These are phyloP conservation scores for Micromys minutus DNA, from an alignment of 2,113 vertebrate species.

Conservation along the genomic window DNA sequence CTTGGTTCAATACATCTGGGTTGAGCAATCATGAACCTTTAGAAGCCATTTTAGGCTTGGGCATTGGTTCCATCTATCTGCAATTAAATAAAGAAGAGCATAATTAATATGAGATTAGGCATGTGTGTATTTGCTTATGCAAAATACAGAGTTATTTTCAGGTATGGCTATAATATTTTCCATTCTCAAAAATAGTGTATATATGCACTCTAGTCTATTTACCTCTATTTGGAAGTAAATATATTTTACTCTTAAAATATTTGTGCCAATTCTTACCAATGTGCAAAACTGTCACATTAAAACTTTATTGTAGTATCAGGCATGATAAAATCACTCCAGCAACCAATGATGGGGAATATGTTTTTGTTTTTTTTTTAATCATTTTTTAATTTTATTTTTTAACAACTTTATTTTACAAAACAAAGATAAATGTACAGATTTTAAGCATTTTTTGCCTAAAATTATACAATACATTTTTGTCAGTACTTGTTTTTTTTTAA, in stretches of 20 bases:
- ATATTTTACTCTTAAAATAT: background rate
- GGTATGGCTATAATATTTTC: background rate
- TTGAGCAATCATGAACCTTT: background rate
- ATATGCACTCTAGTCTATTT: background rate
- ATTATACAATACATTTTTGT: no score
- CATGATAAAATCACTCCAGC: background rate
- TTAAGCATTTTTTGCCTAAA: no score
- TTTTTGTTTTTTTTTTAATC: no score
- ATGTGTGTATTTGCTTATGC: background rate
- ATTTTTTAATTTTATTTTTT: no score
- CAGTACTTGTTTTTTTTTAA: no score
- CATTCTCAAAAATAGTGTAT: background rate
- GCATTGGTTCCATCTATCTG: background rate
- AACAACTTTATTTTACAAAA: no score
- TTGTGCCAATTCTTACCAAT: background rate
- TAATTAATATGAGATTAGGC: background rate
- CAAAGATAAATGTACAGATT: no score
- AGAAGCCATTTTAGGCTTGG: background rate
- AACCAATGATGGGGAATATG: background rate
- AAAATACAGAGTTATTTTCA: background rate
- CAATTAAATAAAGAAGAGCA: background rate
- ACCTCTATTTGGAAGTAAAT: no score
- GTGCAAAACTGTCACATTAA: background rate
- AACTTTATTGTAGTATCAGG: background rate
- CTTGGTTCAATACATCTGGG: background rate